These are phyloP conservation scores for Chirona hameri DNA, from an alignment of 2,888 invertebrate genomes.

Conservation along the genomic window DNA sequence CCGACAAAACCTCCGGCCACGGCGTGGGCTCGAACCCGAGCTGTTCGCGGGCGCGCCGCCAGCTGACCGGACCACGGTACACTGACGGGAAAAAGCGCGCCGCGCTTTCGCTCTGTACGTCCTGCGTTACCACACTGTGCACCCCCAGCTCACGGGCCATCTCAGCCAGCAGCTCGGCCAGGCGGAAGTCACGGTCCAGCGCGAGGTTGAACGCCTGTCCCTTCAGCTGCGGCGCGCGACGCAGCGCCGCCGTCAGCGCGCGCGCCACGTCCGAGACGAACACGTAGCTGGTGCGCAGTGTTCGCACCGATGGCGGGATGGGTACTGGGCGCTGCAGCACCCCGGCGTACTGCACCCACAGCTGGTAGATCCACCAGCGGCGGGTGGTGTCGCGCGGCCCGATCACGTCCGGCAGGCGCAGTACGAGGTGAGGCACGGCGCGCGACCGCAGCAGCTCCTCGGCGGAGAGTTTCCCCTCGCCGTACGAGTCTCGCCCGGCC, in stretches of 20 bases:
- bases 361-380: constrained; percentile 51
- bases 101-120: constrained; percentile 38
- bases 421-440: constrained; percentile 42
- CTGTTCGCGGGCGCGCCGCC: constrained; percentile 44
- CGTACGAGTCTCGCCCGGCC: constrained; percentile 46
- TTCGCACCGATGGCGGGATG: not conserved
- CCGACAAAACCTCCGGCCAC: constrained; percentile 1
- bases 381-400: constrained; percentile 51
- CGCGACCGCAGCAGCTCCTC: constrained; percentile 47
- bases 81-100: constrained; percentile 49
- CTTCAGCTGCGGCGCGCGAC: constrained; percentile 33
- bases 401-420: constrained; percentile 51
- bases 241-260: not conserved
- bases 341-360: constrained; percentile 45
- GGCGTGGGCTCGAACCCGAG: constrained; percentile 47
- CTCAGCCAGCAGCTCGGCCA: constrained; percentile 44
- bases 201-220: constrained; percentile 49
- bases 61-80: constrained; percentile 47
- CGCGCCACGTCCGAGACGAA: constrained; percentile 9
- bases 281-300: constrained; percentile 8
- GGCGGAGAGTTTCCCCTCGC: constrained; percentile 48
- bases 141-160: constrained; percentile 41
- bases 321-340: not conserved
- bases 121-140: constrained; percentile 31
- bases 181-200: constrained; percentile 45